Conservation (phyloP, 2,797 vertebrate species). For the Pyrocephalus nanus region DNA sequence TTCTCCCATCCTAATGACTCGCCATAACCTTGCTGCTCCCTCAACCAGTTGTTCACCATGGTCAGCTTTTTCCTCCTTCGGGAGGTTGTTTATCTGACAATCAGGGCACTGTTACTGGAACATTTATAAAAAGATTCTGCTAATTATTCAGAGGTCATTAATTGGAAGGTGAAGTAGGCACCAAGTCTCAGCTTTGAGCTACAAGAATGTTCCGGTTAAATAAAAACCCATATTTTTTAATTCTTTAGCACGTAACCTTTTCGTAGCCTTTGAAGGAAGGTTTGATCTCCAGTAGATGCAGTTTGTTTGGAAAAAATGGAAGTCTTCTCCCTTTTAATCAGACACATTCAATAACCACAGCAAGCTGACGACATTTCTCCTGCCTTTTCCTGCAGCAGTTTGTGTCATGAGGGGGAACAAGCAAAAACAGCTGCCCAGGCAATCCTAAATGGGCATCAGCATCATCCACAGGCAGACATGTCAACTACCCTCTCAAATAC, state of each 20-base stretch:
- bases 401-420: not conserved
- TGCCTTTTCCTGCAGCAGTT: not conserved
- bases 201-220: not conserved
- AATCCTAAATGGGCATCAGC: not conserved
- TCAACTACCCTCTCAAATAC: not conserved
- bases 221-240: not conserved
- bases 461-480: not conserved
- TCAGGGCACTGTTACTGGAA: not conserved
- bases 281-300: not conserved
- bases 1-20: not conserved
- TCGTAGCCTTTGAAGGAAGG: not conserved
- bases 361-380: not conserved
- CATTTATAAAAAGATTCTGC: constrained; percentile 37
- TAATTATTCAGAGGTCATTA: constrained; percentile 22
- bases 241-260: not conserved
- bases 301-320: not conserved
- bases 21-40: not conserved
- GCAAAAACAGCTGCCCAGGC: not conserved
- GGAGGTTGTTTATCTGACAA: not conserved
- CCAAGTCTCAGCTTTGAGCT: not conserved
- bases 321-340: not conserved
- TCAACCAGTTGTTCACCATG: not conserved
- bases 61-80: not conserved
- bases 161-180: not conserved
- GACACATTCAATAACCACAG: not conserved